Base-by-base conservation (phyloP, 37 sponge, comb jelly and placozoan genomes). In the Lycopodina hypogea region DNA sequence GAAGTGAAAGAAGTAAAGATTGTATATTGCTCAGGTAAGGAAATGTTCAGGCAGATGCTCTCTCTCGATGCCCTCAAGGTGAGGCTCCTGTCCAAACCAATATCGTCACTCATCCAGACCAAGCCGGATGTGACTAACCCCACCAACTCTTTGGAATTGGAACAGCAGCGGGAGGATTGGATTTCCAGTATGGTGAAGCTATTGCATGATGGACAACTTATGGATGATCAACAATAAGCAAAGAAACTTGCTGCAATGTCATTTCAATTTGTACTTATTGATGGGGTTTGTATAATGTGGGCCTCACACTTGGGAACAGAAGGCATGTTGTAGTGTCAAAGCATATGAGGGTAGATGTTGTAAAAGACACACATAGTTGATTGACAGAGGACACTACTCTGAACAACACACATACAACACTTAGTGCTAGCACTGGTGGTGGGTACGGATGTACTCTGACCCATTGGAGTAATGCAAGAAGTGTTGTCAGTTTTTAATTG, bases 331-430 rank as follows among this genome's bases (percentile, higher is more conserved):
- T 61, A 38, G 90, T 89, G 21, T n/a, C n/a, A n/a, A 38, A 0
- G 0, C 90, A 84, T 0, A 30, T 89, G 7, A 33, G 37, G 35
- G 14, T 75, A 3, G 23, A 42, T 18, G 32, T 89, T 17, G 2
- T 84, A 72, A 37, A 75, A 48, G 78, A 89, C 75, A 63, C 35
- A 41, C 90, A 84, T 55, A n/a, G 65, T 60, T 77, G 90, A 18
- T 39, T 37, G 2, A 69, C 80, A 63, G 76, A 35, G 90, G 81
- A 1, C 90, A 89, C 55, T 89, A 84, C 56, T 79, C 90, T n/a
- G 85, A 81, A n/a, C 55, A 59, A 19, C 45, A 71, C 18, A 9
- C 75, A 14, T 84, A 77, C 75, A 66, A 45, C 19, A 38, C 86
- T 11, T 1, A 86, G 2, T 0, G 36, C 9, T 38, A n/a, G 0